phyloP scores from a whole-genome alignment of 2,888 invertebrate genomes.

The Tenodera sinensis region DNA sequence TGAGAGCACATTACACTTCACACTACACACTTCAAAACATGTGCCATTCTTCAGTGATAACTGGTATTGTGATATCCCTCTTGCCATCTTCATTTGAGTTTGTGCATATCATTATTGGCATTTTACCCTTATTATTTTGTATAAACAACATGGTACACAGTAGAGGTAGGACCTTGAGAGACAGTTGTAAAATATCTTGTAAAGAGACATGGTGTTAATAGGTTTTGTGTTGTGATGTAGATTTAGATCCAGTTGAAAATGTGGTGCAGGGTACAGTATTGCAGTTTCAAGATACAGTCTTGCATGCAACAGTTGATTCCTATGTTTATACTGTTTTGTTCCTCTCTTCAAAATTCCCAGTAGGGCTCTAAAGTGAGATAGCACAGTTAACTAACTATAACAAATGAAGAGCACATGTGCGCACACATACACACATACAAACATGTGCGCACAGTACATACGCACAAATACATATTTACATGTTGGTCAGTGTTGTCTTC shows the following conservation, averaged over 20 bases:
- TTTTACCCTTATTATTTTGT: background rate
- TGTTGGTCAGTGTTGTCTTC: background rate
- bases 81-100: background rate
- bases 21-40: background rate
- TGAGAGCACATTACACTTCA: background rate
- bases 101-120: background rate
- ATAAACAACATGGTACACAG: background rate
- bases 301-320: background rate
- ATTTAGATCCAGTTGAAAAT: background rate
- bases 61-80: background rate
- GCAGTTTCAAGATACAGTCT: background rate
- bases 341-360: background rate
- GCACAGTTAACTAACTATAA: background rate
- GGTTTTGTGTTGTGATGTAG: background rate
- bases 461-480: background rate
- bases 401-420: background rate
- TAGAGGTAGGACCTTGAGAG: background rate
- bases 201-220: background rate
- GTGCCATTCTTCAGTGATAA: background rate
- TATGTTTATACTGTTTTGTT: background rate
- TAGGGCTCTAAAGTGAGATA: background rate
- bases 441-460: background rate
- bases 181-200: background rate
- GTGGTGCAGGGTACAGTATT: background rate
- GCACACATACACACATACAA: background rate